Base-by-base conservation (phyloP, 2,797 vertebrate species). In the Chelonia mydas region DNA sequence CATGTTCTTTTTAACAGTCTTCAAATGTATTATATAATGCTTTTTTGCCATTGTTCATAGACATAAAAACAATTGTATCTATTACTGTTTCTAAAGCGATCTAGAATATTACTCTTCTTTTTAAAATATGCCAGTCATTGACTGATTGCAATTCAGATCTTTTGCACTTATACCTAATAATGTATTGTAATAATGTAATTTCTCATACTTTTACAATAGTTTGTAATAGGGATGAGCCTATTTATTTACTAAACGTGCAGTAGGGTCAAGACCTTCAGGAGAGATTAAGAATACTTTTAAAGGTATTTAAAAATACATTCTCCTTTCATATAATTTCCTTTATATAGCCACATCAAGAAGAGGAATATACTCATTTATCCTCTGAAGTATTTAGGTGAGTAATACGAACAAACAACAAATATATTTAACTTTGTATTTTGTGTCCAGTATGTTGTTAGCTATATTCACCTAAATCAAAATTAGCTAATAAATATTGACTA, bases 91-190 rank as follows among this genome's bases (percentile, higher is more conserved):
- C 95, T 91, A 84, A 81, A 87, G 89, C 87, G 87, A 97, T 86
- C 89, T 94, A 77, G 37, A 94, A 94, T 95, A 95, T 94, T 87
- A 92, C 65, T 94, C 89, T 92, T 97, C 77, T 23, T 90, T 97
- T 97, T 81, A 96, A 97, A 97, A 97, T 95, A 92, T 89, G 78
- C 55, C 81, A 94, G 83, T 97, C 91, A 96, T 68, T 92, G 81
- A 95, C 88, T 91, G 95, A 95, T 93, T 88, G 85, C 93, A 97
- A 90, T 96, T 96, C 91, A 91, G 90, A 92, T 90, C 96, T 96
- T 96, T 96, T 95, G 94, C 83, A 86, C 89, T 95, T 96, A 97
- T 96, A 97, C 94, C 96, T 96, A 95, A 96, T 92, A 96, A 94
- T 96, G 89, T 88, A 96, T 92, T 61, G 86, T 92, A 94, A 96